Conservation (phyloP, 30 jellyfish, hydroid and myxozoan species). For the Aurelia sp. region DNA sequence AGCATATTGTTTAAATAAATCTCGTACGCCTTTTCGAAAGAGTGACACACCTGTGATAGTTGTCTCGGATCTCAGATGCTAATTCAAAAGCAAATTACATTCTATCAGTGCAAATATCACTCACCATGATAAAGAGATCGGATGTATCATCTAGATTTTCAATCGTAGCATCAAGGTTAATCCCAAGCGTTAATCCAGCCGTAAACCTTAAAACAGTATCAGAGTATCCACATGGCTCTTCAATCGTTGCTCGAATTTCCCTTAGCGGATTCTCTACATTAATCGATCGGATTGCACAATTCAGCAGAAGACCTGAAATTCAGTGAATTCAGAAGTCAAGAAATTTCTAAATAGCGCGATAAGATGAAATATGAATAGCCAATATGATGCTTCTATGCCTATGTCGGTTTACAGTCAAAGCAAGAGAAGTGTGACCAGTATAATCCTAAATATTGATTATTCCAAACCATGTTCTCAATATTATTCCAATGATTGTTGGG, state of each 20-base stretch:
- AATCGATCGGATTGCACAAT: slow-evolving; percentile 50
- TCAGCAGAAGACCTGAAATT: slow-evolving; percentile 52
- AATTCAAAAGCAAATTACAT: neutral
- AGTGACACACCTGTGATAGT: neutral
- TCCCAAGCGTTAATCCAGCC: slow-evolving; percentile 86
- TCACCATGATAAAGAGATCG: slow-evolving; percentile 73
- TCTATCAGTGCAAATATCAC: neutral
- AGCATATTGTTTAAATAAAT: too few relatives aligned
- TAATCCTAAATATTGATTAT: too few relatives aligned
- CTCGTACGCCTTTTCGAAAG: too few relatives aligned
- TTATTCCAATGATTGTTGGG: too few relatives aligned
- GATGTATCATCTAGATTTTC: slow-evolving; percentile 80
- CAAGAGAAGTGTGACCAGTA: too few relatives aligned
- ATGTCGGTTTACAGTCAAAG: too few relatives aligned
- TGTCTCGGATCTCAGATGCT: neutral
- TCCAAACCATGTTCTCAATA: too few relatives aligned
- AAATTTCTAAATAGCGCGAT: too few relatives aligned
- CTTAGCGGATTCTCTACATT: slow-evolving; percentile 81
- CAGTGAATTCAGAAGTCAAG: too few relatives aligned
- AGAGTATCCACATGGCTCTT: slow-evolving; percentile 71
- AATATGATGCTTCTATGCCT: too few relatives aligned
- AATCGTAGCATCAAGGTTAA: slow-evolving; percentile 61
- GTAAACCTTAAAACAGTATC: slow-evolving; percentile 83
- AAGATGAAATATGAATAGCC: too few relatives aligned
- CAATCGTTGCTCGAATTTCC: slow-evolving; percentile 52